Conservation (phyloP, 1,140 invertebrate species). For the Rhagoletis pomonella region DNA sequence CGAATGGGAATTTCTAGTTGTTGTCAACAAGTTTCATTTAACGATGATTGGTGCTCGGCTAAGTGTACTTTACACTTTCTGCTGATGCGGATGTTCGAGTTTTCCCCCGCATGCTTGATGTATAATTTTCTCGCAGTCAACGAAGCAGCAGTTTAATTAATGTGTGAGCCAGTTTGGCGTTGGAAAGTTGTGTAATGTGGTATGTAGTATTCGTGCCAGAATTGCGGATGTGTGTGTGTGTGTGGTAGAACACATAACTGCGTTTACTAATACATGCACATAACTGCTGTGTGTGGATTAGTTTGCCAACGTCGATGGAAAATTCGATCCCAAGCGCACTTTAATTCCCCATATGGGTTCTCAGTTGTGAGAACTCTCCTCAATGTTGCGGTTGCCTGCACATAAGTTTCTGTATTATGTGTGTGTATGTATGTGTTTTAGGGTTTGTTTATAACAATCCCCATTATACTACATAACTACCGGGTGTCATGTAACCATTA, state of each 20-base stretch:
- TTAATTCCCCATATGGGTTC: not conserved
- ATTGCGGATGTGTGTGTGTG: not conserved
- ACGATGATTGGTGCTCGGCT: conserved; percentile 42
- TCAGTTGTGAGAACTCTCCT: not conserved
- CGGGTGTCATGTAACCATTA: not conserved
- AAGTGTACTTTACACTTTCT: conserved; percentile 38
- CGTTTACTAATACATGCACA: not conserved
- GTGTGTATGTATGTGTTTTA: not conserved
- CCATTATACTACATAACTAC: too few relatives aligned
- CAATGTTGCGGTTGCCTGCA: not conserved
- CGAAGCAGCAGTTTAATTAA: not conserved
- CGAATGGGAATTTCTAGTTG: not conserved
- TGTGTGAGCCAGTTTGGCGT: not conserved
- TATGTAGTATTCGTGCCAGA: not conserved
- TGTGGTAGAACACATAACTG: too few relatives aligned
- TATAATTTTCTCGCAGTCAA: conserved; percentile 8
- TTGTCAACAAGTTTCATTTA: conserved; percentile 43
- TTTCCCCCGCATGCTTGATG: not conserved
- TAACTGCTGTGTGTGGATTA: not conserved
- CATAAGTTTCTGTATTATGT: not conserved
- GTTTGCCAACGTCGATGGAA: not conserved
- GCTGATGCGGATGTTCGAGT: conserved; percentile 35
- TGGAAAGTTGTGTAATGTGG: not conserved
- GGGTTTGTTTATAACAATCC: not conserved
- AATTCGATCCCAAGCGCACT: not conserved